These are phyloP conservation scores for Holocentrus rufus DNA, from an alignment of 2,797 vertebrate genomes.

Conservation along the genomic window DNA sequence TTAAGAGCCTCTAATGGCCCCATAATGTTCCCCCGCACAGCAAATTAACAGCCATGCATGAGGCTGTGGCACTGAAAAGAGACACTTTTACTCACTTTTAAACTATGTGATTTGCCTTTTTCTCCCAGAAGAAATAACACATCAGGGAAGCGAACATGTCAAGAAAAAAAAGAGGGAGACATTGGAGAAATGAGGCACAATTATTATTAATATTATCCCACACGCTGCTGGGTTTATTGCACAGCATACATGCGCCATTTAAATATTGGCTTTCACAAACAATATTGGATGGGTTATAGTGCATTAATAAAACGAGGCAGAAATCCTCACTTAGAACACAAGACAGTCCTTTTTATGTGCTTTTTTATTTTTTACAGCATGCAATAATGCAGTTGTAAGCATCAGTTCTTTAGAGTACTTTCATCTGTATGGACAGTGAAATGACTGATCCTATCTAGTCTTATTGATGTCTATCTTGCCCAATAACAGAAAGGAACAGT, in stretches of 20 bases:
- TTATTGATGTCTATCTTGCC: slow-evolving; percentile 52
- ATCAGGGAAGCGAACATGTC: slow-evolving; percentile 1
- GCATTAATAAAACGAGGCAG: slow-evolving; percentile 44
- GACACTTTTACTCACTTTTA: slow-evolving; percentile 69
- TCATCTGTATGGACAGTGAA: slow-evolving; percentile 45
- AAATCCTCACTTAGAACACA: slow-evolving; percentile 29
- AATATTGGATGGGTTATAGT: slow-evolving; percentile 49
- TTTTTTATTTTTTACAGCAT: neutral
- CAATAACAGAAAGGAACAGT: slow-evolving; percentile 42
- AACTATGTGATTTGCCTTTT: slow-evolving; percentile 62
- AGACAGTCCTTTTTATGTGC: slow-evolving; percentile 19
- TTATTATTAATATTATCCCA: slow-evolving; percentile 64
- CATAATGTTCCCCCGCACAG: slow-evolving; percentile 71
- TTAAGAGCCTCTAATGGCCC: slow-evolving; percentile 76
- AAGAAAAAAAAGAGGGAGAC: slow-evolving; percentile 18
- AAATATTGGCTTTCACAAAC: slow-evolving; percentile 63
- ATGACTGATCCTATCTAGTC: slow-evolving; percentile 64
- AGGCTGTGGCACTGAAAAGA: slow-evolving; percentile 60
- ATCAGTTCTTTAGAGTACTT: slow-evolving; percentile 39
- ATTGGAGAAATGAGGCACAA: slow-evolving; percentile 45
- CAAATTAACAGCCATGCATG: slow-evolving; percentile 70
- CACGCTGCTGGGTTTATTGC: slow-evolving; percentile 53
- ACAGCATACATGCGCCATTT: slow-evolving; percentile 41
- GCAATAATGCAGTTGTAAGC: slow-evolving; percentile 48
- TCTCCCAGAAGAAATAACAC: slow-evolving; percentile 55